Evolutionary conservation across 2,888 invertebrate genomes (phyloP).

Genomic region (Punctoribates punctum): DNA sequence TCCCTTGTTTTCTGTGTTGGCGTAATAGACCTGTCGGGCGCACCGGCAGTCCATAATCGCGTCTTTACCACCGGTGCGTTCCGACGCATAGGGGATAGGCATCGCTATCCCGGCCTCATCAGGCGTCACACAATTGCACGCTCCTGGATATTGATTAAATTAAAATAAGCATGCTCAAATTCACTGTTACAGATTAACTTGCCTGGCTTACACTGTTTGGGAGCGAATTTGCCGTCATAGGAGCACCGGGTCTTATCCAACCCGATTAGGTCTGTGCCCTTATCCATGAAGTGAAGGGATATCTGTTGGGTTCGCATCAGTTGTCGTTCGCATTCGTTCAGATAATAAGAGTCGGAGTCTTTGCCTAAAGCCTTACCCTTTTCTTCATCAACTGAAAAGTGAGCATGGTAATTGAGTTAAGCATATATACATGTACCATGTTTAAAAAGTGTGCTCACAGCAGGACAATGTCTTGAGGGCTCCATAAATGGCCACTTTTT

Average conservation of each 20-base stretch:
- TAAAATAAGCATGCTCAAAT: not conserved
- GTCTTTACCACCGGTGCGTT: not conserved
- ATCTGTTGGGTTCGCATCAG: not conserved
- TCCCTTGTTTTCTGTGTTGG: not conserved
- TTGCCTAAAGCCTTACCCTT: not conserved
- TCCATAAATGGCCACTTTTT: not conserved
- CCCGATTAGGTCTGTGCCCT: not conserved
- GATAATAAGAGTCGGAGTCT: not conserved
- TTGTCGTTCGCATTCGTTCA: not conserved
- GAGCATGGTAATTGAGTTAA: too few relatives aligned
- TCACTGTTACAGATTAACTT: not conserved
- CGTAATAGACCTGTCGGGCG: not conserved
- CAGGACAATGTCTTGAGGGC: not conserved
- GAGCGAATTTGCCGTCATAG: not conserved
- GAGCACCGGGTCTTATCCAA: not conserved
- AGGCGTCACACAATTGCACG: constrained; percentile 4
- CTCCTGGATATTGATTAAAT: not conserved
- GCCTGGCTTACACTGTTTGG: not conserved
- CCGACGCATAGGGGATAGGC: not conserved
- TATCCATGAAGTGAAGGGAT: not conserved
- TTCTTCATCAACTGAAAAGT: constrained; percentile 4
- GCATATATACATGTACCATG: too few relatives aligned
- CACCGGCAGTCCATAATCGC: constrained; percentile 27
- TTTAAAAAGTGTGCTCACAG: too few relatives aligned
- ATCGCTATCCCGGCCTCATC: not conserved